Base-by-base conservation (phyloP, 23 tunicate species). In the Trididemnum nubilum region DNA sequence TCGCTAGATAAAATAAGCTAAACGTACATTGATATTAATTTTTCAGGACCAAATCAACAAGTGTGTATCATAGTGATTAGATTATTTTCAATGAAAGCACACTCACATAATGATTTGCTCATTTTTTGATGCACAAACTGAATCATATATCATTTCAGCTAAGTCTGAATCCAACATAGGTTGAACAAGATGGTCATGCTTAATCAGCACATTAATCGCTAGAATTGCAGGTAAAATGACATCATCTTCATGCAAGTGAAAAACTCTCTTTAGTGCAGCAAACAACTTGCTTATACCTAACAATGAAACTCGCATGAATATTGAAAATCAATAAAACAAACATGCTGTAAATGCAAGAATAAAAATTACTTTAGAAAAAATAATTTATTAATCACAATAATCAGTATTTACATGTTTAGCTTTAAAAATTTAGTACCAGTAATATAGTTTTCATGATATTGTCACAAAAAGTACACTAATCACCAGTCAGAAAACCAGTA, bases 111-210 rank as follows among this genome's bases (percentile, higher is more conserved):
- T 77, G 22, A 77, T 12, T 29, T 33, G 54, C 25, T 77, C 67
- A 54, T 54, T 54, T 5, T 66, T 52, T 9, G 81, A 29, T 5
- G 38, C 37, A 21, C 39, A 52, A 15, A 77, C 23, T 9, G 66
- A 52, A 77, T 77, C 81, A 30, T 77, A 77, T 9, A 77, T 77
- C 25, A 77, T 5, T 26, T 77, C 81, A 27, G 81, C 81, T 21
- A 77, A 32, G 30, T 77, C 81, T 27, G 81, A 35, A 54, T 77
- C 81, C 66, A 77, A 31, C 22, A 77, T 51, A 5, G 81, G 81
- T 29, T 54, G 66, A 32, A 77, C 2, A 21, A 77, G 39, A 19
- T n/a, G 4, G 4, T 31, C 44, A 54, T 77, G 81, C 24, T 77
- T 9, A 1, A 77, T 66, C 38, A 77, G 30, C 2, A 9, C 22